Evolutionary conservation across 2,797 vertebrate species (phyloP).

Genomic region (Tauraco hartlaubi): DNA sequence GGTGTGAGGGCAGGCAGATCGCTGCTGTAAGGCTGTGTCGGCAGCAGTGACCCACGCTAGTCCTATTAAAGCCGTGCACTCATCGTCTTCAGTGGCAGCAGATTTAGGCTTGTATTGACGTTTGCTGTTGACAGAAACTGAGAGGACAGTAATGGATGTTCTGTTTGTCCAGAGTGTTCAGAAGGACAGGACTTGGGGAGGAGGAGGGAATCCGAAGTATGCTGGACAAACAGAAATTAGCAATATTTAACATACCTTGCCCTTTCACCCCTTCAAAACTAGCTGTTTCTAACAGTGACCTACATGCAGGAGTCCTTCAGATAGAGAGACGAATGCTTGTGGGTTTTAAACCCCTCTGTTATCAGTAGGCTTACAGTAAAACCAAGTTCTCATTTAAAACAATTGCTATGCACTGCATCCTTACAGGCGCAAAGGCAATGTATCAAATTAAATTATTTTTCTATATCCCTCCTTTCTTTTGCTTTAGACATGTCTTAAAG

Average conservation of each 20-base stretch:
- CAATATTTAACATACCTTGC: background rate
- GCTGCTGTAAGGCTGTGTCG: accelerated
- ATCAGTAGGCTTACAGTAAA: background rate
- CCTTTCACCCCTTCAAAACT: background rate
- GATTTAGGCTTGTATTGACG: background rate
- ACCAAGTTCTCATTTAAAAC: background rate
- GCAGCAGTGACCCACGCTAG: accelerated
- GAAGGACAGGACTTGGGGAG: background rate
- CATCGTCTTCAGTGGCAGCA: background rate
- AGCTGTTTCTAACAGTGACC: background rate
- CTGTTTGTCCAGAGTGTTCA: background rate
- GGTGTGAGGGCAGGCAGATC: background rate
- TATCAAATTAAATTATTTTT: background rate
- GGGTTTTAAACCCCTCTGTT: background rate
- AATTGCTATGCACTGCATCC: background rate
- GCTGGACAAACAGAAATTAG: background rate
- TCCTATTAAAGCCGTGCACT: background rate
- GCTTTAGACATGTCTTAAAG: background rate
- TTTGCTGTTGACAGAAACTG: background rate
- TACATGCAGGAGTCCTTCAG: background rate
- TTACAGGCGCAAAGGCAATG: background rate
- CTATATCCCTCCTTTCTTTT: background rate
- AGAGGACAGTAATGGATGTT: background rate
- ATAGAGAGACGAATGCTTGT: background rate
- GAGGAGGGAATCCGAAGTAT: background rate